These are phyloP conservation scores for Nicator chloris DNA, from an alignment of 2,113 vertebrate species.

Conservation along the genomic window DNA sequence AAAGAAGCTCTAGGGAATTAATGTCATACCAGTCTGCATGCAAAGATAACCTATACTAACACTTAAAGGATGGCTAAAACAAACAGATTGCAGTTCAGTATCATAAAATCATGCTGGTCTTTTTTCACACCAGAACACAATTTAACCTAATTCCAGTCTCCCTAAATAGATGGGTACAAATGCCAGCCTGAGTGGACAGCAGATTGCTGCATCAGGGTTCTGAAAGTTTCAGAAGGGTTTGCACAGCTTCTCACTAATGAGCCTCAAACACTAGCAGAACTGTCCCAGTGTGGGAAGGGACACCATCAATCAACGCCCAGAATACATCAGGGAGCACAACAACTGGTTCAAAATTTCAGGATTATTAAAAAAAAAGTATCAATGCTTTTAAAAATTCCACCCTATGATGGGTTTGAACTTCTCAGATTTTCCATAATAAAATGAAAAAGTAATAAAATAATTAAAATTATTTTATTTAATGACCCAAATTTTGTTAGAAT, in stretches of 20 bases:
- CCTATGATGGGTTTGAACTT: not conserved
- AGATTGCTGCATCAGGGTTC: not conserved
- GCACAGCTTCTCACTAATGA: not conserved
- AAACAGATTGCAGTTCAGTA: not conserved
- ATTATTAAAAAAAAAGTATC: not conserved
- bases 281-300: not conserved
- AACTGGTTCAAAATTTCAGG: not conserved
- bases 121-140: not conserved
- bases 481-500: not conserved
- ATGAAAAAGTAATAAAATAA: not conserved
- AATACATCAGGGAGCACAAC: not conserved
- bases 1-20: not conserved
- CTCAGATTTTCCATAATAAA: not conserved
- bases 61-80: not conserved
- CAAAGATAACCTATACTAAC: not conserved
- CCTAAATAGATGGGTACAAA: slow-evolving; percentile 5
- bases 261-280: not conserved
- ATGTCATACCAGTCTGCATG: not conserved
- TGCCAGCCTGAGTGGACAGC: not conserved
- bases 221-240: not conserved
- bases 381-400: not conserved
- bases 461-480: not conserved
- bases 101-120: not conserved
- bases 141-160: not conserved
- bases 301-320: not conserved